A percentile compares a stretch with the other conserved stretches of the same genome.
Evolutionary conservation across 2,797 vertebrate genomes (phyloP).

Genomic region (Bryconaethiops microstoma): DNA sequence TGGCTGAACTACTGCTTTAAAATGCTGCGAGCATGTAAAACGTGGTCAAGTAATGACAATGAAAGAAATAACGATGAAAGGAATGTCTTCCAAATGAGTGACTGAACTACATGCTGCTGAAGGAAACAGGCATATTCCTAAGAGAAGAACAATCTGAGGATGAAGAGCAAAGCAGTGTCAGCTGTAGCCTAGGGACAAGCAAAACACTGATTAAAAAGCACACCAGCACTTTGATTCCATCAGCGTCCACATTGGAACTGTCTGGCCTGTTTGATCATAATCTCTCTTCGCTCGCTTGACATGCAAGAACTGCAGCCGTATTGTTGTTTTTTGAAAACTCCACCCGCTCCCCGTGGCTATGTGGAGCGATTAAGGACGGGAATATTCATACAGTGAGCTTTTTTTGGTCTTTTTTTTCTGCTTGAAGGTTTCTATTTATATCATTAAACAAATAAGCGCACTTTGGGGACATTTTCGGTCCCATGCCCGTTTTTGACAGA

Average conservation of each 20-base stretch:
- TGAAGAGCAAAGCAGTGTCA: constrained; percentile 62
- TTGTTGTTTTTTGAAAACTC: constrained; percentile 60
- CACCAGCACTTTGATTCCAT: constrained; percentile 71
- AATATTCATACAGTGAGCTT: constrained; percentile 63
- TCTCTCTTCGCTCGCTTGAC: constrained; percentile 13
- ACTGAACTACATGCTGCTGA: neutral
- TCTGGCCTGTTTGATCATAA: constrained; percentile 71
- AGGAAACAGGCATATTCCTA: neutral
- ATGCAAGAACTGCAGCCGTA: constrained; percentile 59
- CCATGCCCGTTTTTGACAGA: constrained; percentile 53
- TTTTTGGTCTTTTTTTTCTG: constrained; percentile 27
- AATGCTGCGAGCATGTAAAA: neutral
- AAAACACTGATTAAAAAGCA: constrained; percentile 76
- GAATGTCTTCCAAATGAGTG: neutral
- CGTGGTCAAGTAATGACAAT: neutral
- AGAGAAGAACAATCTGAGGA: neutral
- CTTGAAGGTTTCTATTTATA: constrained; percentile 59
- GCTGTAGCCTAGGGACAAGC: constrained; percentile 63
- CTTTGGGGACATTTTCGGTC: constrained; percentile 46
- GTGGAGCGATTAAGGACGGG: constrained; percentile 60
- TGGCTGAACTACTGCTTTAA: neutral
- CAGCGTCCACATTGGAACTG: constrained; percentile 68
- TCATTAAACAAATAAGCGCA: constrained; percentile 55
- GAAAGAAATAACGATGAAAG: neutral
- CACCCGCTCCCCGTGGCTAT: constrained; percentile 57